Conservation (phyloP, 2,797 vertebrate species). For the Macroramphosus scolopax region DNA sequence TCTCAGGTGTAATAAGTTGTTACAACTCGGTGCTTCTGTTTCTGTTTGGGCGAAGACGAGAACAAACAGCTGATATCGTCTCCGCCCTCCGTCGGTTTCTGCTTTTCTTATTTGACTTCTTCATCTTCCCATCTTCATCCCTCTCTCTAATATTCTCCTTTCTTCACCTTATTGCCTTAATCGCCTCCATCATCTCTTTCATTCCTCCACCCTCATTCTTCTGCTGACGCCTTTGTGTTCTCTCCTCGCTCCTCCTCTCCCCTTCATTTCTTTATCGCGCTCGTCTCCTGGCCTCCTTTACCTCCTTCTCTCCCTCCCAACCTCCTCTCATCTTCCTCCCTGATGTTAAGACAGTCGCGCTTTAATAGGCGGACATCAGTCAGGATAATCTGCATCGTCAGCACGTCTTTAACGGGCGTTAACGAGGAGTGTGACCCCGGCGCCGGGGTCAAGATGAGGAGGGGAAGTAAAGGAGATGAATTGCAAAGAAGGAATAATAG, state of each 20-base stretch:
- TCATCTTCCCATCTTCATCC: too few species aligned
- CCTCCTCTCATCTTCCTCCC: conserved; percentile 21
- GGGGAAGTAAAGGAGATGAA: too few species aligned
- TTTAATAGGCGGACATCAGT: conserved; percentile 93
- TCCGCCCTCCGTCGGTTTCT: too few species aligned
- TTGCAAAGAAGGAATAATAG: too few species aligned
- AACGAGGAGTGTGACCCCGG: conserved; percentile 52
- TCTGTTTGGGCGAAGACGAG: conserved; percentile 6
- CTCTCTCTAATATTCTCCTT: too few species aligned
- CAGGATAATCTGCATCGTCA: conserved; percentile 88
- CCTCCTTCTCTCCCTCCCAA: conserved; percentile 64
- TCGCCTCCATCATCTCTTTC: background rate
- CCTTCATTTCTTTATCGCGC: background rate
- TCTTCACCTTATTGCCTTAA: too few species aligned
- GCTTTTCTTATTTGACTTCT: too few species aligned
- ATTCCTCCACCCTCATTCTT: background rate
- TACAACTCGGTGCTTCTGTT: conserved; percentile 15
- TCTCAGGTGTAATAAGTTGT: conserved; percentile 9
- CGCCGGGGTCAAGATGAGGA: conserved; percentile 13
- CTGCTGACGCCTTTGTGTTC: background rate
- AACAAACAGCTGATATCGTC: too few species aligned
- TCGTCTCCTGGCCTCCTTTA: background rate
- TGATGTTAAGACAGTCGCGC: conserved; percentile 59
- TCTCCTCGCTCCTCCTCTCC: background rate
- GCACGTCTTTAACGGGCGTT: conserved; percentile 79